A percentile compares a stretch with the other conserved stretches of the same genome.
phyloP scores from a whole-genome alignment of 2,113 vertebrate species.

The Eulemur macaco region DNA sequence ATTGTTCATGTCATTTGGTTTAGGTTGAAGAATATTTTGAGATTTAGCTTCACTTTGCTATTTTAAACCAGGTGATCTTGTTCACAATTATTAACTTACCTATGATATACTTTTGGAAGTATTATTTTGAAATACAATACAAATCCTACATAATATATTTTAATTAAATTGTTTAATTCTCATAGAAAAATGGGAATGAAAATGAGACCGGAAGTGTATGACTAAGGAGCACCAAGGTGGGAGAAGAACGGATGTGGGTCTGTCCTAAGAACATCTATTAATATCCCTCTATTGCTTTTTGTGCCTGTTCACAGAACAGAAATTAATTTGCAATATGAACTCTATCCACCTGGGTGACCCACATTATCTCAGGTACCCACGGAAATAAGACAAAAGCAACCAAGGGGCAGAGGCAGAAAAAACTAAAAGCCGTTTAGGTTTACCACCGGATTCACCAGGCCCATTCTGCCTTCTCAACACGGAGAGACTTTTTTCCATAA shows the following conservation, averaged over 20 bases:
- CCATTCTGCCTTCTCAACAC: neutral
- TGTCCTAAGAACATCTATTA: neutral
- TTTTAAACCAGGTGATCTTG: neutral
- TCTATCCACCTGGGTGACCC: neutral
- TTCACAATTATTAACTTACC: neutral
- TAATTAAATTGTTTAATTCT: neutral
- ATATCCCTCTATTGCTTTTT: neutral
- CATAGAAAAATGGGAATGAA: neutral
- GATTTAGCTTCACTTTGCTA: neutral
- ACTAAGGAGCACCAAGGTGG: neutral
- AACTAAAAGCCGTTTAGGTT: neutral
- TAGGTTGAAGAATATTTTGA: neutral
- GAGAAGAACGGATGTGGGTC: neutral
- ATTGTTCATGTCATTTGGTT: neutral
- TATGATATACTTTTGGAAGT: conserved; percentile 4
- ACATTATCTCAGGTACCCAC: neutral
- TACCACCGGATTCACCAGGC: neutral
- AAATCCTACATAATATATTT: neutral
- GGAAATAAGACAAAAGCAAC: neutral
- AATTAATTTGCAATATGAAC: neutral
- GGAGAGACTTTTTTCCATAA: neutral
- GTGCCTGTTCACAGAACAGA: neutral
- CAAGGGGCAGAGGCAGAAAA: neutral
- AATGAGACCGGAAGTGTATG: neutral
- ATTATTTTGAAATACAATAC: neutral